Evolutionary conservation across 2,113 vertebrate genomes (phyloP).

Genomic region (Paracanthobrama guichenoti): DNA sequence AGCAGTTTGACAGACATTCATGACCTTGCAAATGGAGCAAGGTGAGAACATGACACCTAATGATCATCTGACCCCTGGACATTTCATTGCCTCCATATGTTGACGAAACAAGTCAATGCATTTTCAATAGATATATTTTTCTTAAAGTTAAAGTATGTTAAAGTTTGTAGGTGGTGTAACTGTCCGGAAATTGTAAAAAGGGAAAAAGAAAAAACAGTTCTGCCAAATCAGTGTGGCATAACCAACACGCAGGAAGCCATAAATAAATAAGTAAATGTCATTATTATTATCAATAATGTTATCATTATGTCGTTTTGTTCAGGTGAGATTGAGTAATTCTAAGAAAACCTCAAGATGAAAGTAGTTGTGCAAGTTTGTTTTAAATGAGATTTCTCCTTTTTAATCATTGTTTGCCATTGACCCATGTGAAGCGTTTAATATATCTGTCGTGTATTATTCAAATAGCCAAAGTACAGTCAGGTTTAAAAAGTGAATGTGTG

Average conservation of each 20-base stretch:
- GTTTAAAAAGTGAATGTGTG: not conserved
- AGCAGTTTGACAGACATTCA: not conserved
- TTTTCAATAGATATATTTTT: not conserved
- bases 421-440: not conserved
- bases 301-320: no score
- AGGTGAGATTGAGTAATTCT: no score
- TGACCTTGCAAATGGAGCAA: conserved; percentile 13
- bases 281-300: not conserved
- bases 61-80: conserved; percentile 28
- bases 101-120: not conserved
- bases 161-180: not conserved
- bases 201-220: not conserved
- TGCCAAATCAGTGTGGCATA: not conserved
- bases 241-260: not conserved
- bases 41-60: conserved; percentile 13
- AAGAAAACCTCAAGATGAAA: no score
- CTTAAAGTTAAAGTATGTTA: not conserved
- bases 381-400: no score
- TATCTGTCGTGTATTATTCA: not conserved
- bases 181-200: not conserved
- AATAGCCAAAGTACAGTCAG: not conserved
- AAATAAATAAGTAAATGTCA: not conserved
- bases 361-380: no score
- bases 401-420: no score
- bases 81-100: not conserved